These are phyloP conservation scores for Hystrix brachyura DNA, from an alignment of 2,113 vertebrate genomes.

Conservation along the genomic window DNA sequence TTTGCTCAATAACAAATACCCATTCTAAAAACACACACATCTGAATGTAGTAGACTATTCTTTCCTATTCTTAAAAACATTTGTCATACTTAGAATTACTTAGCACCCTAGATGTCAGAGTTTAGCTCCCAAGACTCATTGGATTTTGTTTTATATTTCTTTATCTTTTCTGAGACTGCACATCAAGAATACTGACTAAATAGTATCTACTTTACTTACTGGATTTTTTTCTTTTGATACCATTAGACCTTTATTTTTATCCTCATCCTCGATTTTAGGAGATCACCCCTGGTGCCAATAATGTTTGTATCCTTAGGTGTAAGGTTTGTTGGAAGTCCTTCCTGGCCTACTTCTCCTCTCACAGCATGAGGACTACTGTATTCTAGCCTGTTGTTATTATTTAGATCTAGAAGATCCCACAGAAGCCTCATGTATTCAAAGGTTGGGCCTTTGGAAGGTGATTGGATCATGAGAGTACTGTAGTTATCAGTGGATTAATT, in stretches of 20 bases:
- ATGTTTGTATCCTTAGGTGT: neutral
- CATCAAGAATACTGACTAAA: neutral
- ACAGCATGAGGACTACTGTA: neutral
- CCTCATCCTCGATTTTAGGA: neutral
- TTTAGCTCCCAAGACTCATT: neutral
- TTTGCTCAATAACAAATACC: neutral
- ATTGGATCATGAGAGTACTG: too few species aligned
- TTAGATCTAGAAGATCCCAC: too few species aligned
- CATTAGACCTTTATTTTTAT: neutral
- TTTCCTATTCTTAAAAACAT: neutral
- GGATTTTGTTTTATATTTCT: neutral
- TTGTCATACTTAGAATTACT: neutral
- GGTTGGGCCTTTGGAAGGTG: too few species aligned
- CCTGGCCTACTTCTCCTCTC: neutral
- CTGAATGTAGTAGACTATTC: neutral
- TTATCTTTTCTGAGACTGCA: neutral
- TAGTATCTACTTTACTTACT: neutral
- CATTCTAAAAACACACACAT: neutral
- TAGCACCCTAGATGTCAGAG: neutral
- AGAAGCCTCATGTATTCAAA: too few species aligned
- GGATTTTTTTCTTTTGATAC: neutral
- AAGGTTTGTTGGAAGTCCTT: neutral
- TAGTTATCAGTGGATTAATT: too few species aligned
- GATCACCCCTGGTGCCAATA: neutral
- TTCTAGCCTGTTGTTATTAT: neutral